These are phyloP conservation scores for Ophiothrix spiculata DNA, from an alignment of 35 echinoderm and acorn worm species.

Conservation along the genomic window DNA sequence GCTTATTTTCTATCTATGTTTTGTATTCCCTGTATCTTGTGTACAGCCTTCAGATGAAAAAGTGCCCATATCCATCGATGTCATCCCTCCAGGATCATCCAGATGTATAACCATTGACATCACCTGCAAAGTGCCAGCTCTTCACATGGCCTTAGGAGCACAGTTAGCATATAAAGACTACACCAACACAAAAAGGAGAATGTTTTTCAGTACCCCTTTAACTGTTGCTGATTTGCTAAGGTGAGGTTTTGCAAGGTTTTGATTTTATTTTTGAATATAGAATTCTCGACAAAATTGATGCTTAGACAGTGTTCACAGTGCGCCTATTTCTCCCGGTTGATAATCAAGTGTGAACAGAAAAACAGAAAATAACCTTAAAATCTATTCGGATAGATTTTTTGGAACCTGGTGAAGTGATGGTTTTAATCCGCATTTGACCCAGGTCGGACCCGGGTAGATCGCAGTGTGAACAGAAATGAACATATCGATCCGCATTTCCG, in stretches of 20 bases:
- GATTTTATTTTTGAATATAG: background rate
- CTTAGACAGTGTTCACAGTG: no score
- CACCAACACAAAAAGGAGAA: slow-evolving; percentile 47
- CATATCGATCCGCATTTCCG: background rate
- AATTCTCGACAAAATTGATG: background rate
- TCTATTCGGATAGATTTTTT: no score
- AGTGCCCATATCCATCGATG: slow-evolving; percentile 1
- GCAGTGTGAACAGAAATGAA: no score
- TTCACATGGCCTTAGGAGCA: slow-evolving; percentile 78
- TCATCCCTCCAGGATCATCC: slow-evolving; percentile 27
- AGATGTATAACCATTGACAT: slow-evolving; percentile 13
- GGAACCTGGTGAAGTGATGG: no score
- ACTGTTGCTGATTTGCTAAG: slow-evolving; percentile 68
- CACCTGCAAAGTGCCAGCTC: slow-evolving; percentile 48
- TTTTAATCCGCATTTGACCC: no score
- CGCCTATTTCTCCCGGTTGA: no score
- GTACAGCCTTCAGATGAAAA: background rate
- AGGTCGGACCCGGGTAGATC: no score
- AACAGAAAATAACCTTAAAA: background rate
- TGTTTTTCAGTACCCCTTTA: slow-evolving; percentile 75
- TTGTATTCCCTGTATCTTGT: background rate
- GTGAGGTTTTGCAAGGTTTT: slow-evolving; percentile 8
- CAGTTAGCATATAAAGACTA: slow-evolving; percentile 77
- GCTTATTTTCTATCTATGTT: no score
- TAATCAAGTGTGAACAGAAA: no score